Percentiles rank a stretch among this genome's conserved stretches.
Conservation (phyloP, 2,113 vertebrate species). For the Aspiorhynchus laticeps region DNA sequence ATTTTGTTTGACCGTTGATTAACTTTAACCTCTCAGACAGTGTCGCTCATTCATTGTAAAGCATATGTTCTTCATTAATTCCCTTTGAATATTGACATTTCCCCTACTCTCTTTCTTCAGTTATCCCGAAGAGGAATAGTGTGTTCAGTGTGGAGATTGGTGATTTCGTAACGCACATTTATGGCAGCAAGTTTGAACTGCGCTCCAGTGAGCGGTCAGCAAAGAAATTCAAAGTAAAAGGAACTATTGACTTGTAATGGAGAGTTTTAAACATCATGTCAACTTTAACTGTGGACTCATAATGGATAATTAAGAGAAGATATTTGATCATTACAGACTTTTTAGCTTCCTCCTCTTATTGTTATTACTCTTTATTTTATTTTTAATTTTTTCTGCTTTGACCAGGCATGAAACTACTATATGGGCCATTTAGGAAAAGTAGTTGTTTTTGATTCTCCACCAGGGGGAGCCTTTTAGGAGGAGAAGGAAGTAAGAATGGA, state of each 20-base stretch:
- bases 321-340: background rate
- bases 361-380: background rate
- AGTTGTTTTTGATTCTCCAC: background rate
- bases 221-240: conserved; percentile 92
- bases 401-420: background rate
- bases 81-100: background rate
- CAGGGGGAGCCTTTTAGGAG: background rate
- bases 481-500: background rate
- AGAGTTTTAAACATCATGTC: background rate
- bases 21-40: background rate
- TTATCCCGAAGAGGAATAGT: conserved; percentile 90
- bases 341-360: background rate
- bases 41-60: background rate
- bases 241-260: conserved; percentile 87
- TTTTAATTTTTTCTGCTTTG: background rate
- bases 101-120: conserved; percentile 67
- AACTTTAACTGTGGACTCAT: background rate
- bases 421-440: background rate
- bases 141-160: conserved; percentile 88
- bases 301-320: background rate
- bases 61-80: background rate
- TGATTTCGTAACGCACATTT: conserved; percentile 91
- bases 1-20: background rate
- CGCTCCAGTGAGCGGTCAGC: conserved; percentile 91
- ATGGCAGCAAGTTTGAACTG: conserved; percentile 90